phyloP scores from a whole-genome alignment of 2,113 vertebrate species.

The Syrrhaptes paradoxus region DNA sequence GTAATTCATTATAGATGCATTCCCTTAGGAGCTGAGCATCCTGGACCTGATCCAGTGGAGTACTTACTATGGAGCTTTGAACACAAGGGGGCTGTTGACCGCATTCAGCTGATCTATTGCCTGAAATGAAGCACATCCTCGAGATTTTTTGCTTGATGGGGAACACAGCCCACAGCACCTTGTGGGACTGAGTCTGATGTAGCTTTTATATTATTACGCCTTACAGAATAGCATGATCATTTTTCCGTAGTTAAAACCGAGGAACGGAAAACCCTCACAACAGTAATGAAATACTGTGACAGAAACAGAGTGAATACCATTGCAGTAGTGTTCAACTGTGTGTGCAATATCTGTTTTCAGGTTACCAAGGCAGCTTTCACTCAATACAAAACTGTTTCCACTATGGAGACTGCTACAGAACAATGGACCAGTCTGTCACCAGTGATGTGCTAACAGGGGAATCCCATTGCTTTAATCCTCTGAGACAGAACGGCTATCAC shows the following conservation, averaged over 20 bases:
- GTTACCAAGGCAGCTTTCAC: slow-evolving; percentile 96
- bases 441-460: slow-evolving; percentile 81
- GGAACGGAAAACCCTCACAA: not conserved
- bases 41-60: not conserved
- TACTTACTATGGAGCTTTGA: not conserved
- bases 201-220: not conserved
- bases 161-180: not conserved
- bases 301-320: not conserved
- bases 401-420: slow-evolving; percentile 90
- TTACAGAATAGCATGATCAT: not conserved
- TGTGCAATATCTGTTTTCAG: slow-evolving; percentile 74
- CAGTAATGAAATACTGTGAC: not conserved
- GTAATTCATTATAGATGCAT: not conserved
- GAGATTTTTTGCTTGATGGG: not conserved
- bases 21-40: not conserved
- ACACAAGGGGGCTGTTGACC: not conserved
- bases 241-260: not conserved
- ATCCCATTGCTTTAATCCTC: slow-evolving; percentile 81
- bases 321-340: not conserved
- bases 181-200: not conserved
- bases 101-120: not conserved
- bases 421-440: slow-evolving; percentile 80
- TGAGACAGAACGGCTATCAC: slow-evolving; percentile 89
- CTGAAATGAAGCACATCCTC: not conserved
- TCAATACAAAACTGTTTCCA: slow-evolving; percentile 90